Percentiles rank a stretch among this genome's conserved stretches.
These are phyloP conservation scores for Drosophila austrosaltans DNA, from an alignment of 2,888 invertebrate species.

Conservation along the genomic window DNA sequence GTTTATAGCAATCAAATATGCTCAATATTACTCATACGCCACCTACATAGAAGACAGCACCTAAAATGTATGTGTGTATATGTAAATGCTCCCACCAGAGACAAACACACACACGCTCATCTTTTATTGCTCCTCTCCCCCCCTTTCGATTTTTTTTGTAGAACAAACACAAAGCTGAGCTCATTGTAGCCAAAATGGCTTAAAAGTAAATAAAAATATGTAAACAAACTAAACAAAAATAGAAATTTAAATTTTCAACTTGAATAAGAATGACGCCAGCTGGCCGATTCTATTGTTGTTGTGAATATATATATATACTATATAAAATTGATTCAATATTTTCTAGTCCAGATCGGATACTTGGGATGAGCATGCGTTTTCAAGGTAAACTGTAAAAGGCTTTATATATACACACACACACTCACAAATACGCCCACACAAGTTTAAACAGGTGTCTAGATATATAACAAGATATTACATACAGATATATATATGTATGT, in stretches of 20 bases:
- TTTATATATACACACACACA: slow-evolving; percentile 25
- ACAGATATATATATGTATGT: slow-evolving; percentile 1
- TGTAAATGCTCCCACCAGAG: background rate
- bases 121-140: slow-evolving; percentile 20
- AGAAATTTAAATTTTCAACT: slow-evolving; percentile 59
- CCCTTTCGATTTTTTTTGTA: slow-evolving; percentile 21
- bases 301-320: slow-evolving; percentile 25
- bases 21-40: slow-evolving; percentile 64
- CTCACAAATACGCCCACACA: slow-evolving; percentile 38
- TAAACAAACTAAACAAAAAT: slow-evolving; percentile 46
- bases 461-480: slow-evolving; percentile 20
- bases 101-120: background rate
- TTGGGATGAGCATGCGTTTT: slow-evolving; percentile 27
- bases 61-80: too few species aligned
- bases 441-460: slow-evolving; percentile 43
- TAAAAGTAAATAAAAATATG: slow-evolving; percentile 37
- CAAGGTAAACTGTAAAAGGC: slow-evolving; percentile 41
- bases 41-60: slow-evolving; percentile 24
- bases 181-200: slow-evolving; percentile 56
- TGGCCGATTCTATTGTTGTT: slow-evolving; percentile 9
- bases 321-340: slow-evolving; percentile 25
- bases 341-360: slow-evolving; percentile 18
- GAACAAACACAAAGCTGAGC: slow-evolving; percentile 67
- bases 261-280: slow-evolving; percentile 58
- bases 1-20: slow-evolving; percentile 37